Evolutionary conservation across 1,140 invertebrate genomes (phyloP), one percentile per base, ranked within the genome.

Genomic region (Drosophila busckii): DNA sequence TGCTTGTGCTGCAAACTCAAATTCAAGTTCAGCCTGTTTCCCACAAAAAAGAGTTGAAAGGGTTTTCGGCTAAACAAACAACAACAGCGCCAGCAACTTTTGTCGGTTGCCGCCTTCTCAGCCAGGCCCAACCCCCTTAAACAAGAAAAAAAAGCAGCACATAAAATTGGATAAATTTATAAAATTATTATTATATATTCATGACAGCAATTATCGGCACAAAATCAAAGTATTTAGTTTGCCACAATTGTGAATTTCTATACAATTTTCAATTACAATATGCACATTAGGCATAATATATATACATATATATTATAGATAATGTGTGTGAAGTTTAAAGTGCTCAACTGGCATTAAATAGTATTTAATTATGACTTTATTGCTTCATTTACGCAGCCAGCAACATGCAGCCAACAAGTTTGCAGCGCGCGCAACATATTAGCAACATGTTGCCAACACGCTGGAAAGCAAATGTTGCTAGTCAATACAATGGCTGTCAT

Each of bases 21-120:
- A 61, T 73, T 82, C 75, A 82, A 82, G 73, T 80, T 80, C 73
- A 82, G 73, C 73, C 73, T 65, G 73, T 78, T 60, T 82, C 59
- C 38, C 75, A 73, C 66, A 45, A 20, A 28, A 31, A 62, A 38
- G 50, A 35, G 29, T 26, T 16, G 31, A 73, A 78, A 65, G 73
- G 73, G 73, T 78, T 80, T 71, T 65, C 67, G 52, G 66, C 56
- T 61, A 71, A 73, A 54, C 63, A 73, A 73, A 73, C 42, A 63
- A 28, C 23, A 34, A 29, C 32, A 9, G 20, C 23, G 40, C 20
- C 19, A 35, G 10, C 23, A 10, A n/a, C 17, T 16, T 35, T 37
- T 31, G 46, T 41, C 34, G 37, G 12, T n/a, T n/a, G n/a, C 4
- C 26, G 38, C 32, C 40, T 32, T n/a, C 34, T 9, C 22, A 6